Base-by-base conservation (phyloP, 2,888 invertebrate genomes). In the Alloplasta piceator region DNA sequence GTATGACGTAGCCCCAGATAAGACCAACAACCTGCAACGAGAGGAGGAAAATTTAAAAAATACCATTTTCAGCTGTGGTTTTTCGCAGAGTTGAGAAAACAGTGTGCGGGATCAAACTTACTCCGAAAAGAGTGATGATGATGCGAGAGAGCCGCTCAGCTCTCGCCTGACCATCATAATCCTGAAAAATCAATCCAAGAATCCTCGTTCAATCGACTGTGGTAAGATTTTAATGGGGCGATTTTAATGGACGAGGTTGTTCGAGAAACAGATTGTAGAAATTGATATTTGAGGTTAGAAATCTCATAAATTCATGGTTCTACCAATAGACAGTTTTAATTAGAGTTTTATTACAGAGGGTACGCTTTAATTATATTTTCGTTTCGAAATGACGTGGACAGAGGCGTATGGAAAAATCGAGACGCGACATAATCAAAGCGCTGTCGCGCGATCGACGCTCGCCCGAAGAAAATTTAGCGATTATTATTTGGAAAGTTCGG, bases 1-100 rank as follows among this genome's bases (percentile, higher is more conserved):
- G 98, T 84, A 98, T 97, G 66, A 97, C 95, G 88, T 97, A 98
- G 50, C 98, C 98, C 97, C 98, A 98, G 72, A 96, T 93, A 74
- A 98, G 94, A 6, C 98, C 98, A 71, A 98, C 97, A 83, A 96
- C 92, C 95, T 95, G 87, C 14, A 36, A 80, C 79, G 79, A 78
- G 26, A 26, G 68, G 26, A 4, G 9, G 5, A 56, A 10, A 38
- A 84, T 56, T 26, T 2, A 26, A 26, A 26, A 26, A 26, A 26
- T 26, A 26, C 1, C 1, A 26, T 26, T 26, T 26, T n/a, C n/a
- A n/a, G n/a, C n/a, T n/a, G n/a, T n/a, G n/a, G n/a, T n/a, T n/a
- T n/a, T n/a, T n/a, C n/a, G n/a, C n/a, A n/a, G 26, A 26, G 26
- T 26, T 26, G 26, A 26, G n/a, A 26, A 26, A 26, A 26, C 26